A percentile compares a stretch with the other conserved stretches of the same genome.
Evolutionary conservation across 1,140 invertebrate genomes (phyloP).

Genomic region (Schlechtendalia chinensis): DNA sequence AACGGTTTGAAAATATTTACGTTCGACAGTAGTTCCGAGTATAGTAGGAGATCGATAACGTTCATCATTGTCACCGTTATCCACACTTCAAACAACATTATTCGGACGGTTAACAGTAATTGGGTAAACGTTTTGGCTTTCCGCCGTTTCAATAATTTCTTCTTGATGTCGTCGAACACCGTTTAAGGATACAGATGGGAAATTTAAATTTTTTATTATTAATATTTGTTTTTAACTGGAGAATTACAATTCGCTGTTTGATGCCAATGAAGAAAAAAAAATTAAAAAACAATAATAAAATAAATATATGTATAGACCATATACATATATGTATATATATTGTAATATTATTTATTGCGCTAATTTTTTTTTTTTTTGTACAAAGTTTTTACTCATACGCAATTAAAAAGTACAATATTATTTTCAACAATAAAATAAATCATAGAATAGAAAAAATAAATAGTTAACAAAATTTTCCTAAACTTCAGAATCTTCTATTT

Average conservation of each 20-base stretch:
- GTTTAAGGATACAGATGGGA: background rate
- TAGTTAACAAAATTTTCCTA: constrained; percentile 47
- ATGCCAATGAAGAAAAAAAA: constrained; percentile 29
- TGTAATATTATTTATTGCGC: constrained; percentile 49
- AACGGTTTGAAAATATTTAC: no score
- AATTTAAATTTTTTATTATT: constrained; percentile 5
- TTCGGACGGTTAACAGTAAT: no score
- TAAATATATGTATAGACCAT: constrained; percentile 31
- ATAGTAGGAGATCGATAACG: no score
- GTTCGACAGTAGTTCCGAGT: no score
- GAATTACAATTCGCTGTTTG: constrained; percentile 32
- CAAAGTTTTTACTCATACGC: constrained; percentile 49
- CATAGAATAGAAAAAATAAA: constrained; percentile 46
- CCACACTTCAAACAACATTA: no score
- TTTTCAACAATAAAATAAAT: constrained; percentile 49
- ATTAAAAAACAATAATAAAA: constrained; percentile 29
- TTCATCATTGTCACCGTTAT: no score
- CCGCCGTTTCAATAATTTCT: no score
- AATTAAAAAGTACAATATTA: constrained; percentile 47
- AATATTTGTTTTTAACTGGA: constrained; percentile 23
- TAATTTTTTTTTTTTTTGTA: constrained; percentile 47
- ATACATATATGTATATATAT: constrained; percentile 27
- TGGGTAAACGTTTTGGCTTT: no score
- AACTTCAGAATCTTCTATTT: constrained; percentile 25
- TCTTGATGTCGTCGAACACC: no score